Evolutionary conservation across 2,888 invertebrate species (phyloP).

Genomic region (Flabesymbios commensalis): DNA sequence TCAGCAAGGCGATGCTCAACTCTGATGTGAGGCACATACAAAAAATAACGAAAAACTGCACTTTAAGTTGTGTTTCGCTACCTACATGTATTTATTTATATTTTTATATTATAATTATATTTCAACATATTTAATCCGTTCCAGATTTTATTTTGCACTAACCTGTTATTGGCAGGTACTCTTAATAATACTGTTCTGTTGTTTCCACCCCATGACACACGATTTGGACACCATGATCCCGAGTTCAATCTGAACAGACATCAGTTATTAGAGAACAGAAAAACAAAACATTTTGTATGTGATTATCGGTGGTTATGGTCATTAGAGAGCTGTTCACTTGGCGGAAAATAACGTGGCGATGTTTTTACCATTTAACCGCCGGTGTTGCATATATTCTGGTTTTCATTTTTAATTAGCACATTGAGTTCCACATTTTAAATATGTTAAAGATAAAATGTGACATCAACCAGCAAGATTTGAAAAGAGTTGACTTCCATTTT

Average conservation of each 20-base stretch:
- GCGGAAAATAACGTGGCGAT: too few species aligned
- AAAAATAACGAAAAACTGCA: background rate
- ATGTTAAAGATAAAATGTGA: too few species aligned
- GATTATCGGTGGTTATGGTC: background rate
- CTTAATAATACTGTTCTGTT: conserved; percentile 35
- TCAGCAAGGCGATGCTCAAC: conserved; percentile 39
- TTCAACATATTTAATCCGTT: background rate
- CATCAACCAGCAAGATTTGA: too few species aligned
- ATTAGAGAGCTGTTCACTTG: too few species aligned
- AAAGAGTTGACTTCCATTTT: too few species aligned
- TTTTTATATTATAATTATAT: background rate
- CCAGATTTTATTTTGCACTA: background rate
- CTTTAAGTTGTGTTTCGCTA: too few species aligned
- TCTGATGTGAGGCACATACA: conserved; percentile 15
- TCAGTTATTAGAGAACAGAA: background rate
- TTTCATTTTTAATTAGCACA: too few species aligned
- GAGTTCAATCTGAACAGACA: conserved; percentile 26
- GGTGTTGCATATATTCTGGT: too few species aligned
- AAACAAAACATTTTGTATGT: background rate
- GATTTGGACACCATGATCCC: conserved; percentile 36
- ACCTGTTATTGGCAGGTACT: conserved; percentile 35
- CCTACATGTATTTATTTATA: background rate
- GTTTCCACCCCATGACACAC: conserved; percentile 36
- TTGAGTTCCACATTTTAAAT: too few species aligned
- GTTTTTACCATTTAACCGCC: too few species aligned